Evolutionary conservation across 2,888 invertebrate species (phyloP).

Genomic region (Bruchidius siliquastri): DNA sequence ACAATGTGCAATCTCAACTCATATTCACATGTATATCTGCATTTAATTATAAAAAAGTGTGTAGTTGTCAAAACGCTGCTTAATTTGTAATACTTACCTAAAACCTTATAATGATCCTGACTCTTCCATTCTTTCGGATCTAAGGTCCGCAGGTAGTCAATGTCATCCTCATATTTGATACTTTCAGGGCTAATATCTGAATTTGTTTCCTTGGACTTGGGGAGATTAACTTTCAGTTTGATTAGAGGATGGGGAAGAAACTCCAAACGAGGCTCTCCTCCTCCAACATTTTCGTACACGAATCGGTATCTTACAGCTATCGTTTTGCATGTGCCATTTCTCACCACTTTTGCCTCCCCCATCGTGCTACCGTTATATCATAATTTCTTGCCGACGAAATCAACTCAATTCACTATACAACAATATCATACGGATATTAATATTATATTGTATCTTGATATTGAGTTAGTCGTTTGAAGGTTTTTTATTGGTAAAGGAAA

Average conservation of each 20-base stretch:
- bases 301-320: slow-evolving; percentile 44
- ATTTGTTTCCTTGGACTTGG: slow-evolving; percentile 35
- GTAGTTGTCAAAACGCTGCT: too few relatives aligned
- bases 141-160: slow-evolving; percentile 77
- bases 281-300: slow-evolving; percentile 33
- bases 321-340: slow-evolving; percentile 34
- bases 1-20: too few relatives aligned
- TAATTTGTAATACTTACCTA: slow-evolving; percentile 57
- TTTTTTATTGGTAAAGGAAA: not conserved
- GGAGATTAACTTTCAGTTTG: slow-evolving; percentile 33
- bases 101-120: slow-evolving; percentile 95
- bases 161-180: slow-evolving; percentile 65
- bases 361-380: slow-evolving; percentile 19
- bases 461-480: not conserved
- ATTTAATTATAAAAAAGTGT: too few relatives aligned
- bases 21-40: too few relatives aligned
- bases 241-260: slow-evolving; percentile 41
- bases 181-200: slow-evolving; percentile 32
- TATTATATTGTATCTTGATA: not conserved
- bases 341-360: slow-evolving; percentile 38
- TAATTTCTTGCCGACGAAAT: not conserved
- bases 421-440: not conserved
- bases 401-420: not conserved
- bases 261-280: slow-evolving; percentile 34
- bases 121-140: slow-evolving; percentile 97